Conservation (phyloP, 2,797 vertebrate species). For the Gymnodraco acuticeps region DNA sequence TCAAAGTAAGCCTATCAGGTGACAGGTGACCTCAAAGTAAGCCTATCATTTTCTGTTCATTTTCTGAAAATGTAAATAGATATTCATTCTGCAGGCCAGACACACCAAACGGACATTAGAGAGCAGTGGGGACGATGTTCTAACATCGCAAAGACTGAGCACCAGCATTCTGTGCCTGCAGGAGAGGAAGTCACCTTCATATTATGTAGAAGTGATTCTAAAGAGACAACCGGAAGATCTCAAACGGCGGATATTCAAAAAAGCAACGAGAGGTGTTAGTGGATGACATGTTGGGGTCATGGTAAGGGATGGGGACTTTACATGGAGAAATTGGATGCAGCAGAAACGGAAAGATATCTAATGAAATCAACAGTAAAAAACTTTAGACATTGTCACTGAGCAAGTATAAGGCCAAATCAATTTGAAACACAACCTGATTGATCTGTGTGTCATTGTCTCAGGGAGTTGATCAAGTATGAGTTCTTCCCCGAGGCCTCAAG, state of each 20-base stretch:
- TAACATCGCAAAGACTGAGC: no score
- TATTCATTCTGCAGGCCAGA: no score
- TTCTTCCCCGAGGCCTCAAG: slow-evolving; percentile 98
- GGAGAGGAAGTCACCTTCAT: no score
- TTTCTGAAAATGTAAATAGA: no score
- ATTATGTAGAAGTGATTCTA: no score
- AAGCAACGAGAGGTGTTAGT: not conserved
- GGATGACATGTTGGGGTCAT: not conserved
- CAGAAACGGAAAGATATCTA: not conserved
- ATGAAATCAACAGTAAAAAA: not conserved
- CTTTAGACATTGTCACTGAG: not conserved
- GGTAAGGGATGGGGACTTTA: not conserved
- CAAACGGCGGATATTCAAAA: no score
- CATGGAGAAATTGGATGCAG: not conserved
- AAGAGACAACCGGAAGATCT: no score
- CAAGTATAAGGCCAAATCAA: not conserved
- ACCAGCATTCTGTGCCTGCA: no score
- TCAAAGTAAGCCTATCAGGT: no score
- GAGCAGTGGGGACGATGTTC: no score
- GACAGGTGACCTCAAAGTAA: not conserved
- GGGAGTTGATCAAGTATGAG: slow-evolving; percentile 98
- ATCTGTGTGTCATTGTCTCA: slow-evolving; percentile 54
- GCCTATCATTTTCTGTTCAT: no score
- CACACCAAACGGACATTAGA: no score
- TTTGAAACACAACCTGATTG: not conserved